Evolutionary conservation across 2,888 invertebrate species (phyloP).

Genomic region (Platypus cylindrus): DNA sequence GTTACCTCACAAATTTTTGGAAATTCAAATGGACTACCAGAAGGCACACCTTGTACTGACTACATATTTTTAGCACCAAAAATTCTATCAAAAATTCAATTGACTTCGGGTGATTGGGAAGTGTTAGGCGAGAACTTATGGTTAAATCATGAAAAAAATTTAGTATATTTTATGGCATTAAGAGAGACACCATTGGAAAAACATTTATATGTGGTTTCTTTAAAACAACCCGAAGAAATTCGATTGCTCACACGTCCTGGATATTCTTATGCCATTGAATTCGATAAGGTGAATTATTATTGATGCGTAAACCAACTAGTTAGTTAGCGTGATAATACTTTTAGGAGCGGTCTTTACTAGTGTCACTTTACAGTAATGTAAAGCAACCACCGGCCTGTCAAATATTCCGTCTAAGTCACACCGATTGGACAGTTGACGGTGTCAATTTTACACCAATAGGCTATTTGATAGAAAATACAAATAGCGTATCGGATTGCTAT

Average conservation of each 20-base stretch:
- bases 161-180: slow-evolving; percentile 85
- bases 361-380: slow-evolving; percentile 75
- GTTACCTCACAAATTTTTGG: slow-evolving; percentile 50
- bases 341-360: slow-evolving; percentile 66
- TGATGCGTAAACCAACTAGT: too few species aligned
- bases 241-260: slow-evolving; percentile 69
- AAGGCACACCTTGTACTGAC: slow-evolving; percentile 34
- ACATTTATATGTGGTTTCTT: slow-evolving; percentile 77
- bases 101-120: slow-evolving; percentile 91
- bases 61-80: slow-evolving; percentile 44
- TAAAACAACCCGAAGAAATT: slow-evolving; percentile 57
- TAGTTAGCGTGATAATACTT: slow-evolving; percentile 19
- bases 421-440: slow-evolving; percentile 55
- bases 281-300: slow-evolving; percentile 49
- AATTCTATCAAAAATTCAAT: slow-evolving; percentile 54
- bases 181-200: slow-evolving; percentile 86
- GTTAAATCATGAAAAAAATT: slow-evolving; percentile 65
- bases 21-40: slow-evolving; percentile 42
- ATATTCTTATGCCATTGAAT: slow-evolving; percentile 72
- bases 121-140: slow-evolving; percentile 75
- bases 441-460: slow-evolving; percentile 55
- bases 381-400: slow-evolving; percentile 67
- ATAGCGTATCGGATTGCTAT: slow-evolving; percentile 42
- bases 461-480: slow-evolving; percentile 51
- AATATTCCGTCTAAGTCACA: slow-evolving; percentile 57